These are phyloP conservation scores for Calypte anna DNA, from an alignment of 2,113 vertebrate genomes.

Conservation along the genomic window DNA sequence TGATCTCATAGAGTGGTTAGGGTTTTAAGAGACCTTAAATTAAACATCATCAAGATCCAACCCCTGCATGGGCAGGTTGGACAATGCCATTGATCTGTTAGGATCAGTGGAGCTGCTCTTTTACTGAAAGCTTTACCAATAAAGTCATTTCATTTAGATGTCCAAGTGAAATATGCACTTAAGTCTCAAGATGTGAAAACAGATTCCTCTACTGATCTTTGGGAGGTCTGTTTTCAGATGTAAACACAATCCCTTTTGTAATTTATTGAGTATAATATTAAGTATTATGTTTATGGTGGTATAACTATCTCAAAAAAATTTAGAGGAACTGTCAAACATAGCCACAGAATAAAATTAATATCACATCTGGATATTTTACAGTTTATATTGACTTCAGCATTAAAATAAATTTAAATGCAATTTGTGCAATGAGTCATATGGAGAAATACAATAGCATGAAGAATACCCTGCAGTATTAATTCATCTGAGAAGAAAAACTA, in stretches of 20 bases:
- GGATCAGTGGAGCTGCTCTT: neutral
- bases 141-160: neutral
- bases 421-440: neutral
- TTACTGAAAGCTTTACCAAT: neutral
- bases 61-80: too few relatives aligned
- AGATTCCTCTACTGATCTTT: neutral
- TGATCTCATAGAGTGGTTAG: neutral
- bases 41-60: too few relatives aligned
- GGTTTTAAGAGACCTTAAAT: too few relatives aligned
- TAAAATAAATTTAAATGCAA: conserved; percentile 12
- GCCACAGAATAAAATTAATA: neutral
- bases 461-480: conserved; percentile 6
- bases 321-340: neutral
- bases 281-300: neutral
- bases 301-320: neutral
- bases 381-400: neutral
- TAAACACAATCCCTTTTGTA: neutral
- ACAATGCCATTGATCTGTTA: neutral
- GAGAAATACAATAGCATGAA: neutral
- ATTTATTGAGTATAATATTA: neutral
- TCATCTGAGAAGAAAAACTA: conserved; percentile 1
- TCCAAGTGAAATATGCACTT: neutral
- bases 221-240: neutral
- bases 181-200: neutral
- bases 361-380: neutral